Evolutionary conservation across 2,888 invertebrate genomes (phyloP).

Genomic region (Anodontia alba): DNA sequence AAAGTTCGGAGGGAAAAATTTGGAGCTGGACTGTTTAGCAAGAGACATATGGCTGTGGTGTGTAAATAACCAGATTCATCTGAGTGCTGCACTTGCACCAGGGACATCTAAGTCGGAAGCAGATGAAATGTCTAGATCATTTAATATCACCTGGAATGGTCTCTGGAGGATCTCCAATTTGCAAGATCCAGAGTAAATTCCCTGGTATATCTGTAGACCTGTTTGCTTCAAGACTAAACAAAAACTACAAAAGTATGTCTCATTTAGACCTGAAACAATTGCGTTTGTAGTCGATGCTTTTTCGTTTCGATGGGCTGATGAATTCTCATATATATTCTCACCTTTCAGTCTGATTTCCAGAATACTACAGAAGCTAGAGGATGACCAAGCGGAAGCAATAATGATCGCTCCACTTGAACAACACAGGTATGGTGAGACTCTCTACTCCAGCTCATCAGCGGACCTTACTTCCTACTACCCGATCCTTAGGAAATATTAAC

Average conservation of each 20-base stretch:
- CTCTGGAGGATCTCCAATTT: not conserved
- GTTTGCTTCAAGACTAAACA: no score
- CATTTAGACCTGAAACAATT: not conserved
- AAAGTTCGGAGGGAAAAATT: no score
- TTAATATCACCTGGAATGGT: slow-evolving; percentile 24
- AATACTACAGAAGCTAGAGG: no score
- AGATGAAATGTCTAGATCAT: not conserved
- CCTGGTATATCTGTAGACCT: no score
- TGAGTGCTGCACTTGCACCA: not conserved
- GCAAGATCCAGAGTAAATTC: no score
- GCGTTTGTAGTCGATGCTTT: slow-evolving; percentile 14
- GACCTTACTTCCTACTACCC: slow-evolving; percentile 26
- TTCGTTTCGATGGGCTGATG: not conserved
- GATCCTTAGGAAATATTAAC: not conserved
- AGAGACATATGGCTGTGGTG: no score
- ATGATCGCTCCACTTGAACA: slow-evolving; percentile 1
- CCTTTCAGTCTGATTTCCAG: slow-evolving; percentile 4
- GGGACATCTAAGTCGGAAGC: slow-evolving; percentile 5
- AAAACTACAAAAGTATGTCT: no score
- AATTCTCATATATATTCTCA: not conserved
- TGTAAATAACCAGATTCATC: slow-evolving; percentile 1
- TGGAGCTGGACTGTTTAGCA: not conserved
- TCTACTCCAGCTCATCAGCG: not conserved
- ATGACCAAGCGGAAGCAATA: not conserved
- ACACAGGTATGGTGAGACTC: not conserved